Evolutionary conservation across 1,140 invertebrate genomes (phyloP).

Genomic region (Marisa cornuarietis): DNA sequence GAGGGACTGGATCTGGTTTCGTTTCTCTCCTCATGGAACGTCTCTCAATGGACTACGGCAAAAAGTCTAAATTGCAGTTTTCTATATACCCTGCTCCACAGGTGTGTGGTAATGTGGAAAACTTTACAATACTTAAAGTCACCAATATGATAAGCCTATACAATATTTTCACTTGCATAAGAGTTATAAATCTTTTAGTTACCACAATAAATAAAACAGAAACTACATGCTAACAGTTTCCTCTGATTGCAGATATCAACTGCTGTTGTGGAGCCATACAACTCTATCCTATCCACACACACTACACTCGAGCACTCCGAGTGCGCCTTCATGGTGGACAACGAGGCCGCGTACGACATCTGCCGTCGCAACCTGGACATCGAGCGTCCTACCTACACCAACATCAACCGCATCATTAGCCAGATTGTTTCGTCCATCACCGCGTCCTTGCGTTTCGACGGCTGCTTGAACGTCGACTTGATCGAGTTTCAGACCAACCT

Average conservation of each 20-base stretch:
- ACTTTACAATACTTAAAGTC: neutral
- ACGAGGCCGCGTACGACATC: conserved; percentile 90
- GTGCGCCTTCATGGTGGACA: conserved; percentile 76
- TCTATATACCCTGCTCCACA: conserved; percentile 63
- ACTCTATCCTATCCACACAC: conserved; percentile 42
- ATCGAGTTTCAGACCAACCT: conserved; percentile 69
- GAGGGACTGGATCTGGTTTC: conserved; percentile 86
- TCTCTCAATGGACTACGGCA: conserved; percentile 87
- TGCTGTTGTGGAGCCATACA: conserved; percentile 53
- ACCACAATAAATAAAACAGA: neutral
- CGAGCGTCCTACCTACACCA: conserved; percentile 73
- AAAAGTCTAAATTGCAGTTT: conserved; percentile 80
- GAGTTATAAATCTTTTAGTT: no score
- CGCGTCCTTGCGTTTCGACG: conserved; percentile 65
- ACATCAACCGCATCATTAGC: conserved; percentile 53
- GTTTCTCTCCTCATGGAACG: conserved; percentile 88
- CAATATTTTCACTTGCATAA: neutral
- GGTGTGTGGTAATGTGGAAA: conserved; percentile 35
- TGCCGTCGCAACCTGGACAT: conserved; percentile 87
- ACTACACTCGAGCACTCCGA: conserved; percentile 54
- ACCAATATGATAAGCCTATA: neutral
- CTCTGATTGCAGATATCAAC: conserved; percentile 50
- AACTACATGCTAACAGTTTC: conserved; percentile 25
- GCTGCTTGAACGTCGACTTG: conserved; percentile 54
- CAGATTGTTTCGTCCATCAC: conserved; percentile 1